phyloP scores from a whole-genome alignment of 2,113 vertebrate species.

The Hassar affinis region DNA sequence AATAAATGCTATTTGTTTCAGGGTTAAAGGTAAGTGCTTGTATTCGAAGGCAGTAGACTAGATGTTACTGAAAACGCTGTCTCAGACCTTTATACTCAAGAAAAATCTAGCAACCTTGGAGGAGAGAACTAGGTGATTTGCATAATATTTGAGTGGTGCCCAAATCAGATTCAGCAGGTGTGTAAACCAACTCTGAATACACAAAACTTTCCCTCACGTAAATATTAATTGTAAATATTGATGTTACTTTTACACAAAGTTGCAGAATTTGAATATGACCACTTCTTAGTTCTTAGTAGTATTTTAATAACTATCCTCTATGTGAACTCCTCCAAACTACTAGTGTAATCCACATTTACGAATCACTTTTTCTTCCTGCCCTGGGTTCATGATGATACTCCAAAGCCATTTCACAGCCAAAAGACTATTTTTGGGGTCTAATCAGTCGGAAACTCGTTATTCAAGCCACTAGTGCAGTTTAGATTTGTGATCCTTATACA shows the following conservation, averaged over 20 bases:
- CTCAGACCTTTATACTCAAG: neutral
- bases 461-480: neutral
- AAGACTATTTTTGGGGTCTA: neutral
- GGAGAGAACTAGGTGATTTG: neutral
- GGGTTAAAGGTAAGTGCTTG: neutral
- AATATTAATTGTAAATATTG: too few species aligned
- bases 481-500: too few species aligned
- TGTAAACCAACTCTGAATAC: neutral
- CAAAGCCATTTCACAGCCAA: neutral
- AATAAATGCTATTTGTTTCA: neutral
- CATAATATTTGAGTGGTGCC: neutral
- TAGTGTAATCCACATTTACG: neutral
- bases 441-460: neutral
- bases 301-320: neutral
- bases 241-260: neutral
- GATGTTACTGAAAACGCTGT: neutral
- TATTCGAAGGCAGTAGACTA: neutral
- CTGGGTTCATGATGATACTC: neutral
- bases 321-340: neutral
- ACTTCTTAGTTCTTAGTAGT: neutral
- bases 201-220: neutral
- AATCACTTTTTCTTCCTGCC: constrained; percentile 7
- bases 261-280: neutral
- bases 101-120: neutral
- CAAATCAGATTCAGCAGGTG: neutral